Percentiles rank a stretch among this genome's conserved stretches.
Evolutionary conservation across 1,140 invertebrate species (phyloP).

Genomic region (Drosophila pachea): DNA sequence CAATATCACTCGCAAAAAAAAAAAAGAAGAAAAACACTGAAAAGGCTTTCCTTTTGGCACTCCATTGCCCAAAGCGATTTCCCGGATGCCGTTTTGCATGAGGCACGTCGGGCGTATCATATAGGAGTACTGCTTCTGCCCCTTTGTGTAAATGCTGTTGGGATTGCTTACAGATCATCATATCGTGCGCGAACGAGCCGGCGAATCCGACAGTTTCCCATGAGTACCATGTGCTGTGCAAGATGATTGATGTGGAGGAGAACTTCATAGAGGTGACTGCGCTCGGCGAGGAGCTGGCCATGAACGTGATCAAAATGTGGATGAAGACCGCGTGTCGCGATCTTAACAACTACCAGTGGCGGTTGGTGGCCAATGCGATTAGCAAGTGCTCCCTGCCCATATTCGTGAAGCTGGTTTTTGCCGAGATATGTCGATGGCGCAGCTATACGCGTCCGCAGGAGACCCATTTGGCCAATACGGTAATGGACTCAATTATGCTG

Average conservation of each 20-base stretch:
- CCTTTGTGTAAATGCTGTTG: slow-evolving; percentile 27
- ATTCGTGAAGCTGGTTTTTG: slow-evolving; percentile 98
- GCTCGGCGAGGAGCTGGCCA: slow-evolving; percentile 94
- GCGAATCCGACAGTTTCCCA: slow-evolving; percentile 90
- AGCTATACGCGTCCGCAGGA: slow-evolving; percentile 97
- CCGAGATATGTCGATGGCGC: slow-evolving; percentile 97
- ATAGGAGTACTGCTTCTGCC: slow-evolving; percentile 36
- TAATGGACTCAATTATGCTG: slow-evolving; percentile 99
- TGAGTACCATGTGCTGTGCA: slow-evolving; percentile 90
- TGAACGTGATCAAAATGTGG: slow-evolving; percentile 96
- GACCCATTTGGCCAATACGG: slow-evolving; percentile 94
- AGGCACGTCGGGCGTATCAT: slow-evolving; percentile 50
- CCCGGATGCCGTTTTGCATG: slow-evolving; percentile 64
- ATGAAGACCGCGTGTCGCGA: slow-evolving; percentile 94
- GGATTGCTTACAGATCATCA: slow-evolving; percentile 85
- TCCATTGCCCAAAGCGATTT: slow-evolving; percentile 32
- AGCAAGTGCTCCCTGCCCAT: slow-evolving; percentile 96
- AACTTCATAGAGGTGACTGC: slow-evolving; percentile 96
- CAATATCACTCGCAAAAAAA: slow-evolving; percentile 54
- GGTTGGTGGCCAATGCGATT: slow-evolving; percentile 95
- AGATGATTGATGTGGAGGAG: slow-evolving; percentile 93
- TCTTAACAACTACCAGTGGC: slow-evolving; percentile 95
- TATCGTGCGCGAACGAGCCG: slow-evolving; percentile 93
- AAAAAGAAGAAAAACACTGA: background rate
- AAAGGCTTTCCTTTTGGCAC: slow-evolving; percentile 29